Conservation (phyloP, 2,888 invertebrate species). For the Torymus tubicola region DNA sequence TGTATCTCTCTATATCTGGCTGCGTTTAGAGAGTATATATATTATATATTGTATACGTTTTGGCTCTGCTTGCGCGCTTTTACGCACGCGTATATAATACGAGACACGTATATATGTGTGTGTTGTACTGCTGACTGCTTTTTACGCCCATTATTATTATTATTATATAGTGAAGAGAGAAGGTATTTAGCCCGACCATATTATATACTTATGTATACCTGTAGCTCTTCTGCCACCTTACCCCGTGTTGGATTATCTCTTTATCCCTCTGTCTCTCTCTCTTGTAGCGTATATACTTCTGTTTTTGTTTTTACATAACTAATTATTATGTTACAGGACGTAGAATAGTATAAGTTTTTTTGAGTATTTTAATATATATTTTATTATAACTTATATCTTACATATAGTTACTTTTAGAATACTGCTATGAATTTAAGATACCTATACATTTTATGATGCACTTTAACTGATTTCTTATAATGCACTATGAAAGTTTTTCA, state of each 20-base stretch:
- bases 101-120: too few relatives aligned
- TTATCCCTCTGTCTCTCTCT: not conserved
- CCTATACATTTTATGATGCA: too few relatives aligned
- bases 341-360: not conserved
- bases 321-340: not conserved
- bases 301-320: not conserved
- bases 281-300: conserved; percentile 2
- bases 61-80: not conserved
- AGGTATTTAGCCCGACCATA: too few relatives aligned
- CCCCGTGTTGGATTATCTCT: not conserved
- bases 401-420: conserved; percentile 3
- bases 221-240: conserved; percentile 1
- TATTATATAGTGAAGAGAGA: too few relatives aligned
- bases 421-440: too few relatives aligned
- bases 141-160: too few relatives aligned
- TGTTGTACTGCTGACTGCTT: too few relatives aligned
- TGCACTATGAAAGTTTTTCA: too few relatives aligned
- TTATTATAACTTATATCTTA: not conserved
- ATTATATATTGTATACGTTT: not conserved
- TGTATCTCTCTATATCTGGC: conserved; percentile 1
- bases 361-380: not conserved
- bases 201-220: too few relatives aligned
- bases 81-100: too few relatives aligned
- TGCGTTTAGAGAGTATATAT: too few relatives aligned
- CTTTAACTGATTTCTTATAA: too few relatives aligned